Evolutionary conservation across 2,888 invertebrate species (phyloP).

Genomic region (Pammene aurita): DNA sequence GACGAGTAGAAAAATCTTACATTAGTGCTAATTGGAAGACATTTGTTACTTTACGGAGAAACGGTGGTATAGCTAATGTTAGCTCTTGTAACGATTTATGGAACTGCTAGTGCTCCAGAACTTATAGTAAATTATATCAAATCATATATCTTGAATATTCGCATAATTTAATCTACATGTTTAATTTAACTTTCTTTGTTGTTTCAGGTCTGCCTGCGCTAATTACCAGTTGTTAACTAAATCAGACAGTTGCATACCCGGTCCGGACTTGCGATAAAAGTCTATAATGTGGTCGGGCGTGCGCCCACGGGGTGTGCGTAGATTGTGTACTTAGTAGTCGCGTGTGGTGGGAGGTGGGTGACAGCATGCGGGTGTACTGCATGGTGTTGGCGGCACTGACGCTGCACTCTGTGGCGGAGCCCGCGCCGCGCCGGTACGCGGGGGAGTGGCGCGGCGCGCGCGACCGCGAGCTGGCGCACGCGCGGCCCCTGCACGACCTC

Average conservation of each 20-base stretch:
- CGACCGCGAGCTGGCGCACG: conserved; percentile 61
- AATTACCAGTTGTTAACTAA: conserved; percentile 17
- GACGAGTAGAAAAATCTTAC: no score
- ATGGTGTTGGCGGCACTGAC: conserved; percentile 75
- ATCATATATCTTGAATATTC: background rate
- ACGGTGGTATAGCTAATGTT: no score
- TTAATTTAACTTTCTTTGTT: conserved; percentile 12
- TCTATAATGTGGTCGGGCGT: conserved; percentile 77
- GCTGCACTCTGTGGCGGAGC: conserved; percentile 71
- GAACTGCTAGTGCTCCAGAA: no score
- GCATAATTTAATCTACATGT: background rate
- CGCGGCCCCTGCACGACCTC: conserved; percentile 69
- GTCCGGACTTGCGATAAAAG: conserved; percentile 46
- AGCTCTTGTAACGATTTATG: no score
- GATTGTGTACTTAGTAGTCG: conserved; percentile 76
- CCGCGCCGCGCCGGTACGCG: conserved; percentile 67
- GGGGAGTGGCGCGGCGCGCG: conserved; percentile 63
- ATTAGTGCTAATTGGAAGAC: no score
- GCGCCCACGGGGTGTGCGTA: conserved; percentile 67
- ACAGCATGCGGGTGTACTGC: conserved; percentile 76
- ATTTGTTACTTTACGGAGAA: no score
- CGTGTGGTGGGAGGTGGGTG: conserved; percentile 69
- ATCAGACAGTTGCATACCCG: conserved; percentile 17
- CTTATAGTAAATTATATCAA: background rate
- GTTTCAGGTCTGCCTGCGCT: conserved; percentile 29